These are phyloP conservation scores for Somateria mollissima DNA, from an alignment of 2,797 vertebrate species.

Conservation along the genomic window DNA sequence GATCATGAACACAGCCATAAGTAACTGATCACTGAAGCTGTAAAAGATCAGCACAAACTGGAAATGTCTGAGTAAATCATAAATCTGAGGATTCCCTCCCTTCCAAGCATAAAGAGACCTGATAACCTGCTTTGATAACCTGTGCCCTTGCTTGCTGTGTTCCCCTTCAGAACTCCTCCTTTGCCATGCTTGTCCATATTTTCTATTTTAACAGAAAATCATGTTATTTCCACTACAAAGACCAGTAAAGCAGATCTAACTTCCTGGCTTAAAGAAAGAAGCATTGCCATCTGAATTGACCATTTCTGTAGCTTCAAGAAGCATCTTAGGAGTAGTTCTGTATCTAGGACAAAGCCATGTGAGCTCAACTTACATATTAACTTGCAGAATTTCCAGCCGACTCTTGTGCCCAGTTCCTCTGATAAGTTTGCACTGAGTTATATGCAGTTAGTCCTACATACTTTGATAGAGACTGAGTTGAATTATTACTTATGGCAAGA, in stretches of 20 bases:
- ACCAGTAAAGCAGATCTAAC: not conserved
- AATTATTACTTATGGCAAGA: not conserved
- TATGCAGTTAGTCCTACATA: not conserved
- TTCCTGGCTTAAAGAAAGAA: not conserved
- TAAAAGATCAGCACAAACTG: not conserved
- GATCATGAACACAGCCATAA: not conserved
- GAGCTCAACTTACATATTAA: not conserved
- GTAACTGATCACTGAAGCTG: not conserved
- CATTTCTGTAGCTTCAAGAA: not conserved
- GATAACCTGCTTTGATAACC: not conserved
- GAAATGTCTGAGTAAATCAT: not conserved
- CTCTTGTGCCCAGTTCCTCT: not conserved
- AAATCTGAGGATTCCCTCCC: not conserved
- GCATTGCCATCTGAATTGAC: not conserved
- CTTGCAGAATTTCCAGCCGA: not conserved
- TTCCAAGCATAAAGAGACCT: not conserved
- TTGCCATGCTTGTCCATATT: not conserved
- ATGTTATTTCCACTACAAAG: not conserved
- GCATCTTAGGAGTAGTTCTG: not conserved
- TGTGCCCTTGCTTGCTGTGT: not conserved
- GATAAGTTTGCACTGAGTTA: not conserved
- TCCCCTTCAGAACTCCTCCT: not conserved
- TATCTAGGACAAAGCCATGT: not conserved
- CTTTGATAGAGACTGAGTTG: not conserved
- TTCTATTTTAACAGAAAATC: not conserved